Evolutionary conservation across 2,797 vertebrate genomes (phyloP).

Genomic region (Parotocinclus haroldoi): DNA sequence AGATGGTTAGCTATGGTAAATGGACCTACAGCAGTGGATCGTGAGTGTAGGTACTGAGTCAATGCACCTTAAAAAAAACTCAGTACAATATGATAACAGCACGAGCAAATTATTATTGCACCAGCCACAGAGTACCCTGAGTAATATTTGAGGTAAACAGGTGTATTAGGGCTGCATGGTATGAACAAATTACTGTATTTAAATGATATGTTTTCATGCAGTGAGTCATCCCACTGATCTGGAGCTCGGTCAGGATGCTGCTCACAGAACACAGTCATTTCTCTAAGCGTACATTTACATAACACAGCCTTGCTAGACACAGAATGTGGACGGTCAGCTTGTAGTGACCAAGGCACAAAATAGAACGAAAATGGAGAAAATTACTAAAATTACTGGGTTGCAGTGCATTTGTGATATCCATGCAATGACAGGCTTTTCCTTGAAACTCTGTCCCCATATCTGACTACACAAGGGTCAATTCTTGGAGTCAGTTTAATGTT

Average conservation of each 20-base stretch:
- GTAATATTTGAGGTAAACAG: constrained; percentile 53
- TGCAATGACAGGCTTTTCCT: background rate
- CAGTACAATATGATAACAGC: too few species aligned
- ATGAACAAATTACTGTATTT: background rate
- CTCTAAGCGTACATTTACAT: too few species aligned
- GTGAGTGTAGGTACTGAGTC: too few species aligned
- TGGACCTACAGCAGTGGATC: too few species aligned
- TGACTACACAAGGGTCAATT: background rate
- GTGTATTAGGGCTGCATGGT: constrained; percentile 15
- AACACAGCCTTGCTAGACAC: too few species aligned
- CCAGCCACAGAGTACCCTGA: constrained; percentile 53
- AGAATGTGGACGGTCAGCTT: too few species aligned
- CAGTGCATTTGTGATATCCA: constrained; percentile 1
- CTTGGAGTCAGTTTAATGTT: too few species aligned
- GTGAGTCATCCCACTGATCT: constrained; percentile 20
- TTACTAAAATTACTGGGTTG: background rate
- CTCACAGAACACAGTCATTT: background rate
- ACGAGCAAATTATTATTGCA: background rate
- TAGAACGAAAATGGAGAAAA: too few species aligned
- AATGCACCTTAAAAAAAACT: too few species aligned
- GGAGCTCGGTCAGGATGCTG: background rate
- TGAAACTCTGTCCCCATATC: background rate
- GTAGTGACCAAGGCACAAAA: too few species aligned
- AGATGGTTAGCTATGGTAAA: too few species aligned
- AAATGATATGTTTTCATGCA: background rate